phyloP scores from a whole-genome alignment of 2,888 invertebrate genomes.

The Drosophila yooni region DNA sequence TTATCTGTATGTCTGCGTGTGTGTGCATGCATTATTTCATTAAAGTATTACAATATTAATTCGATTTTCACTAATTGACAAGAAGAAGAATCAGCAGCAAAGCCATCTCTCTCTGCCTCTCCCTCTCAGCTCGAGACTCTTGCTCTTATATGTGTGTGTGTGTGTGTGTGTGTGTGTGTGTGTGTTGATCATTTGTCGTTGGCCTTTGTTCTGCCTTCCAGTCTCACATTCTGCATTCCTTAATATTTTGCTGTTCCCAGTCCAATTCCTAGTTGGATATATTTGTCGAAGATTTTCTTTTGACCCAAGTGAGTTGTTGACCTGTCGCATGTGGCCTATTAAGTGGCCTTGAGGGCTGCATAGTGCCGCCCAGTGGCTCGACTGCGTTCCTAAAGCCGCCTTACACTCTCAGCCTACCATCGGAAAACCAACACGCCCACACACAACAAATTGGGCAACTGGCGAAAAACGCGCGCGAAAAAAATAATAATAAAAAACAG shows the following conservation, averaged over 20 bases:
- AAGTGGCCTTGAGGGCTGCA: constrained; percentile 15
- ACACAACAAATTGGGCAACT: constrained; percentile 32
- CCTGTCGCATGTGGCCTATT: constrained; percentile 26
- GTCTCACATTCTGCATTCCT: not conserved
- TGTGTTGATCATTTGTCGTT: constrained; percentile 37
- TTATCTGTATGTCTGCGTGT: constrained; percentile 50
- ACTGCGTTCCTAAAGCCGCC: not conserved
- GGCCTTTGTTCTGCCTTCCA: constrained; percentile 27
- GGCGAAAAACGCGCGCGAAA: constrained; percentile 33
- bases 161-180: constrained; percentile 3
- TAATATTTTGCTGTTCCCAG: not conserved
- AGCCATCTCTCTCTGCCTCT: not conserved
- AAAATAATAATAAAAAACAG: constrained; percentile 34
- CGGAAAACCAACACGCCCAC: constrained; percentile 12
- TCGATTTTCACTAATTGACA: constrained; percentile 80
- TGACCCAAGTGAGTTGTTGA: constrained; percentile 37
- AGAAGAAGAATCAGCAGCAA: constrained; percentile 27
- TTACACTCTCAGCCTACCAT: not conserved
- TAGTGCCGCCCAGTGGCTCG: constrained; percentile 3
- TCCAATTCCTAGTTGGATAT: not conserved
- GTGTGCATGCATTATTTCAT: constrained; percentile 78
- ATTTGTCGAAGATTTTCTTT: not conserved
- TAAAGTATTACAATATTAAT: constrained; percentile 80
- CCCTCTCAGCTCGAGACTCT: constrained; percentile 3
- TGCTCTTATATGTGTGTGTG: not conserved